Conservation (phyloP, 2,888 invertebrate species). For the Hecatera dysodea region DNA sequence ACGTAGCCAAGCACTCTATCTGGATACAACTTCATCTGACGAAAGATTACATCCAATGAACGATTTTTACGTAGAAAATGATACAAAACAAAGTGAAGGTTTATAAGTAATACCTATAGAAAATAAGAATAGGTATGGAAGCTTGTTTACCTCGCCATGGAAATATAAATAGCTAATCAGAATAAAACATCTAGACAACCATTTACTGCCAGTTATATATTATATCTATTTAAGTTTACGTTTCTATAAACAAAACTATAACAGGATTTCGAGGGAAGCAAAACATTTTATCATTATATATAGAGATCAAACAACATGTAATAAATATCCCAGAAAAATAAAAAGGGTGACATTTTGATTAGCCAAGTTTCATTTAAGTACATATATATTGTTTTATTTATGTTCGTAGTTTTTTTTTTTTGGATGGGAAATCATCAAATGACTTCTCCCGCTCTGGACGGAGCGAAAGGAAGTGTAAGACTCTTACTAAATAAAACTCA, state of each 20-base stretch:
- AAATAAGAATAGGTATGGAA: slow-evolving; percentile 28
- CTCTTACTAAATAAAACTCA: too few relatives aligned
- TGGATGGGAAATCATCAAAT: too few relatives aligned
- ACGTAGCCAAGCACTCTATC: not conserved
- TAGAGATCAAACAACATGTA: slow-evolving; percentile 49
- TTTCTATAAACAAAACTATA: slow-evolving; percentile 33
- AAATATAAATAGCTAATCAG: slow-evolving; percentile 30
- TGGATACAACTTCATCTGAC: not conserved
- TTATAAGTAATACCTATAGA: slow-evolving; percentile 1
- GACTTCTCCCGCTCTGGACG: too few relatives aligned
- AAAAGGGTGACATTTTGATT: slow-evolving; percentile 44
- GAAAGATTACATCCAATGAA: not conserved
- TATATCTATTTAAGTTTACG: slow-evolving; percentile 18
- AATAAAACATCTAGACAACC: slow-evolving; percentile 27
- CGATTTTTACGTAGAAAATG: slow-evolving; percentile 7
- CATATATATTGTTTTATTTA: slow-evolving; percentile 34
- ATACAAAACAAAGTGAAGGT: slow-evolving; percentile 27
- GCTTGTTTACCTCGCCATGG: slow-evolving; percentile 35
- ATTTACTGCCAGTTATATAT: slow-evolving; percentile 25
- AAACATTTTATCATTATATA: slow-evolving; percentile 46
- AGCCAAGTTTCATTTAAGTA: slow-evolving; percentile 34
- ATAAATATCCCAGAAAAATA: slow-evolving; percentile 40
- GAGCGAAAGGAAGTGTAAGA: too few relatives aligned
- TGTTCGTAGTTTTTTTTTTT: slow-evolving; percentile 20
- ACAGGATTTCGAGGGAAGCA: slow-evolving; percentile 20